phyloP scores from a whole-genome alignment of 2,888 invertebrate genomes.

The Cheilosia variabilis region DNA sequence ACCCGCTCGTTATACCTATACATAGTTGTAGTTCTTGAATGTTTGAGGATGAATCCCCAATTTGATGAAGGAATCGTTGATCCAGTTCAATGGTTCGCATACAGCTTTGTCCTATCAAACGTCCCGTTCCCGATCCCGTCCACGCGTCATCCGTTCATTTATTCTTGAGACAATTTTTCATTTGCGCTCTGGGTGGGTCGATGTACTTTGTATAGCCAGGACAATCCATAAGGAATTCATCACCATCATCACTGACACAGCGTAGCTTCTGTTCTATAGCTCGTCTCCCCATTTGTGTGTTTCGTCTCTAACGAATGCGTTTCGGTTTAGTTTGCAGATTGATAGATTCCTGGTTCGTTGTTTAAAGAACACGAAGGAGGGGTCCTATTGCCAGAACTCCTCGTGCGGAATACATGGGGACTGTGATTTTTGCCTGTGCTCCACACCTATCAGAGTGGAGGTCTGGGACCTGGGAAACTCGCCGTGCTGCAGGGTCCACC shows the following conservation, averaged over 20 bases:
- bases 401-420: constrained; percentile 49
- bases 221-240: constrained; percentile 59
- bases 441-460: neutral
- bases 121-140: neutral
- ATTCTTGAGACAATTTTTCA: constrained; percentile 41
- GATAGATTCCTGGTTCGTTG: constrained; percentile 16
- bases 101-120: constrained; percentile 6
- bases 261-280: neutral
- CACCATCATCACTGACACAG: constrained; percentile 44
- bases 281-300: neutral
- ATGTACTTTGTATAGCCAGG: constrained; percentile 4
- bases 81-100: constrained; percentile 55
- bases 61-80: constrained; percentile 29
- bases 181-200: constrained; percentile 3
- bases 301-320: constrained; percentile 18
- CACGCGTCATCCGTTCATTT: constrained; percentile 13
- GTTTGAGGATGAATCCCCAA: constrained; percentile 22
- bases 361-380: neutral
- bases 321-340: constrained; percentile 12
- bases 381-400: constrained; percentile 22
- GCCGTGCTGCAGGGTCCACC: neutral
- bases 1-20: no score
- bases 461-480: neutral
- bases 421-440: constrained; percentile 3
- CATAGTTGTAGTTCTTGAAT: neutral